Evolutionary conservation across 2,797 vertebrate genomes (phyloP).

Genomic region (Cichlasoma orientale): DNA sequence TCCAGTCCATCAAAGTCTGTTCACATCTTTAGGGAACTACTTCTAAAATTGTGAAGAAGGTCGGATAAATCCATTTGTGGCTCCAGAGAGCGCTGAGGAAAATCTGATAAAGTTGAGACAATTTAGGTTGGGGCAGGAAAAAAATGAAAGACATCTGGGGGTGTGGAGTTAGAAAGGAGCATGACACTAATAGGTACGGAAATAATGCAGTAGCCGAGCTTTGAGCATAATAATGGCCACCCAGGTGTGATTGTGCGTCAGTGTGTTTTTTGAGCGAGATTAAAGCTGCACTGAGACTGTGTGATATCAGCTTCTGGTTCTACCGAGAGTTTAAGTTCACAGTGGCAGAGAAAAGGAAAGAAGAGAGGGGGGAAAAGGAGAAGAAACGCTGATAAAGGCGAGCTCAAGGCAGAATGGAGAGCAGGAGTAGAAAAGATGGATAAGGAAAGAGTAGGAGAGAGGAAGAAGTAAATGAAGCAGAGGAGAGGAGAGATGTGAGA

Average conservation of each 20-base stretch:
- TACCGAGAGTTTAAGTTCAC: constrained; percentile 69
- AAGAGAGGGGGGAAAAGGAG: constrained; percentile 16
- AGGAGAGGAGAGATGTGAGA: constrained; percentile 41
- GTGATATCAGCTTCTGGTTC: constrained; percentile 62
- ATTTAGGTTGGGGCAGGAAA: background rate
- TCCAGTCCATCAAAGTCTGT: background rate
- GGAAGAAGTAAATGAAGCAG: constrained; percentile 11
- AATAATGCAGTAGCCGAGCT: constrained; percentile 20
- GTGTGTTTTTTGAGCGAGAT: constrained; percentile 37
- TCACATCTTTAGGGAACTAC: background rate
- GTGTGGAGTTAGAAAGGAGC: constrained; percentile 1
- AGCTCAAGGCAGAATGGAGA: constrained; percentile 61
- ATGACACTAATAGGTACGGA: constrained; percentile 21
- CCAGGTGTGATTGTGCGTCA: constrained; percentile 35
- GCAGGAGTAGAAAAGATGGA: constrained; percentile 52
- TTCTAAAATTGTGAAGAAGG: background rate
- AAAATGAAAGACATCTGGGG: background rate
- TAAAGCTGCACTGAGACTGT: constrained; percentile 53
- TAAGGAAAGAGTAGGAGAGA: constrained; percentile 45
- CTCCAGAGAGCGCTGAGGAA: background rate
- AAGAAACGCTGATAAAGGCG: constrained; percentile 53
- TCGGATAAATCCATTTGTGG: constrained; percentile 14
- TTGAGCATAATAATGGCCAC: constrained; percentile 47
- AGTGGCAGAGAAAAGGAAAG: constrained; percentile 39
- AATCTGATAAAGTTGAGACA: constrained; percentile 20